Conservation (phyloP, 2,797 vertebrate genomes). For the Tenualosa thibaudeaui region DNA sequence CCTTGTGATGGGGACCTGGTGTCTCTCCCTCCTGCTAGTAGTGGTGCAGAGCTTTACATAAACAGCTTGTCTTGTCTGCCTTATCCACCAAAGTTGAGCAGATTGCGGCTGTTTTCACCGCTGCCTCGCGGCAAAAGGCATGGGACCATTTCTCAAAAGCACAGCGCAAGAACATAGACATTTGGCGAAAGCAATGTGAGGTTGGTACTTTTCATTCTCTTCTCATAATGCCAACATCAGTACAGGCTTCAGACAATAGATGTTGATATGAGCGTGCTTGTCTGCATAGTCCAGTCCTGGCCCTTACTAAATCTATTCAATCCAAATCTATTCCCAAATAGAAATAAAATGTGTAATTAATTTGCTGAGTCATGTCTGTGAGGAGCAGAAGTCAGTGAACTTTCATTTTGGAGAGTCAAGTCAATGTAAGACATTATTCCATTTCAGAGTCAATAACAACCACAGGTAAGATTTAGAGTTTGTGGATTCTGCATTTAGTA, state of each 20-base stretch:
- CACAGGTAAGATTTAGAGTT: constrained; percentile 58
- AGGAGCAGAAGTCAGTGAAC: constrained; percentile 29
- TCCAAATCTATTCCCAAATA: background rate
- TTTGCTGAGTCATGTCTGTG: constrained; percentile 37
- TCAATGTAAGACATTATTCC: constrained; percentile 51
- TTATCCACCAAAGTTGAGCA: constrained; percentile 98
- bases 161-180: constrained; percentile 99
- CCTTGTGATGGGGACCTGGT: constrained; percentile 62
- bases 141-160: constrained; percentile 99
- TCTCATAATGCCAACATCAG: constrained; percentile 76
- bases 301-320: constrained; percentile 32
- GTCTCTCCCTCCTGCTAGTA: constrained; percentile 78
- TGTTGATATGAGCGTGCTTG: constrained; percentile 34
- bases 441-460: constrained; percentile 45
- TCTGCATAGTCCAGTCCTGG: constrained; percentile 46
- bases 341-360: background rate
- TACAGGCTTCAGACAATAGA: constrained; percentile 54
- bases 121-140: constrained; percentile 97
- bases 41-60: constrained; percentile 87
- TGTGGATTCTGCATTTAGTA: constrained; percentile 40
- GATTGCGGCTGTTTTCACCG: constrained; percentile 98
- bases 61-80: constrained; percentile 98
- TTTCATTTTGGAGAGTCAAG: constrained; percentile 47
- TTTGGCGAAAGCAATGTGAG: constrained; percentile 99
- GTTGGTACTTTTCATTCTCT: constrained; percentile 85